A percentile compares a stretch with the other conserved stretches of the same genome.
Evolutionary conservation across 2,797 vertebrate species (phyloP).

Genomic region (Synanceia verrucosa): DNA sequence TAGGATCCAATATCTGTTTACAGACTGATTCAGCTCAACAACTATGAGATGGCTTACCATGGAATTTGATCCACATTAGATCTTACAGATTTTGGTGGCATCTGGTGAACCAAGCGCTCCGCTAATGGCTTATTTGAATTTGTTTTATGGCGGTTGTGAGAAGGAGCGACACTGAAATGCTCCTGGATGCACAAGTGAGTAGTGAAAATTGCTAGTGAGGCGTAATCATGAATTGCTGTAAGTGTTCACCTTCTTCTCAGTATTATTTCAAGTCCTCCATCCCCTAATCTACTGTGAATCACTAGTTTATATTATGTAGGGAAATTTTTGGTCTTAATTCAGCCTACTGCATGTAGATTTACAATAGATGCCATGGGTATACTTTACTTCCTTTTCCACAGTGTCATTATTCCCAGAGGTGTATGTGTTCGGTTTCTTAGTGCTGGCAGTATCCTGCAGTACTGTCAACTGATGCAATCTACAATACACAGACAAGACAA

Average conservation of each 20-base stretch:
- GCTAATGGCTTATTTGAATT: background rate
- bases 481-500: background rate
- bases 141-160: background rate
- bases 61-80: background rate
- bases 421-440: background rate
- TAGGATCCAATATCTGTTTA: background rate
- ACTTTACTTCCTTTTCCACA: background rate
- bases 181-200: too few relatives aligned
- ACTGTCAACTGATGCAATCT: too few relatives aligned
- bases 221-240: background rate
- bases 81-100: background rate
- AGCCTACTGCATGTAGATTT: background rate
- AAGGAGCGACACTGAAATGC: too few relatives aligned
- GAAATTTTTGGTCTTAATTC: background rate
- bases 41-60: background rate
- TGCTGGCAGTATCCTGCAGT: too few relatives aligned
- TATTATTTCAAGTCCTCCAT: background rate
- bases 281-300: background rate
- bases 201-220: background rate
- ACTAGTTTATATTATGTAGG: background rate
- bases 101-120: background rate
- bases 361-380: background rate
- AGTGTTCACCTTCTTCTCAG: background rate
- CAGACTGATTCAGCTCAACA: background rate
- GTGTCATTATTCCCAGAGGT: background rate